Evolutionary conservation across 2,113 vertebrate species (phyloP), one percentile per base, ranked within the genome.

Genomic region (Emydocephalus ijimae): DNA sequence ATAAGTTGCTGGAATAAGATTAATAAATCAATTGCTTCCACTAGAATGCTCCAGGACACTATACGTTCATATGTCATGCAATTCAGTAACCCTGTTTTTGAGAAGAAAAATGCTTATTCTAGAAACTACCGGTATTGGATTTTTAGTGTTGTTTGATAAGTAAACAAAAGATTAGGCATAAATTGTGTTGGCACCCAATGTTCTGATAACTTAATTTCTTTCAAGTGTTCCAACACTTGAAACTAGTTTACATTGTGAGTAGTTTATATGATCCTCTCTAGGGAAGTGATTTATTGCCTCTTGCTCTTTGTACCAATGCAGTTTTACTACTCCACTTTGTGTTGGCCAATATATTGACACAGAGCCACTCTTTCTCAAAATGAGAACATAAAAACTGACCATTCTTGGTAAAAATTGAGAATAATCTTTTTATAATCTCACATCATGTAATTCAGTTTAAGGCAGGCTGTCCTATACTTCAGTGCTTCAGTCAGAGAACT

Each of bases 151-250:
- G 2, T 39, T 7, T 23, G 92, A 39, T 54, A 90, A 48, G 5
- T 91, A 52, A 94, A 89, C 89, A 89, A 85, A 90, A 26, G 21
- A 92, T 54, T 93, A 95, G 12, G 2, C 89, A 86, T 64, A 87
- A 89, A 23, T 2, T 87, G 0, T 90, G 85, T 2, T 94, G 12
- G 20, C 18, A 92, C 93, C 7, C 86, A 92, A 86, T 34, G 0
- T 90, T 90, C n/a, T 43, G 81, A 6, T 59, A 10, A 95, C 7
- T 69, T 6, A 93, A 34, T 1, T 9, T 64, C 90, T 92, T 74
- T 29, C 24, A 34, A 29, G 74, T 55, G 7, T 3, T 92, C 48
- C 93, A 39, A 90, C 89, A 89, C 45, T 45, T 5, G 45, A 45
- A 45, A 45, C 45, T 45, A 45, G 45, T 45, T 45, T 45, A 1